Evolutionary conservation across 2,797 vertebrate genomes (phyloP).

Genomic region (Huso huso): DNA sequence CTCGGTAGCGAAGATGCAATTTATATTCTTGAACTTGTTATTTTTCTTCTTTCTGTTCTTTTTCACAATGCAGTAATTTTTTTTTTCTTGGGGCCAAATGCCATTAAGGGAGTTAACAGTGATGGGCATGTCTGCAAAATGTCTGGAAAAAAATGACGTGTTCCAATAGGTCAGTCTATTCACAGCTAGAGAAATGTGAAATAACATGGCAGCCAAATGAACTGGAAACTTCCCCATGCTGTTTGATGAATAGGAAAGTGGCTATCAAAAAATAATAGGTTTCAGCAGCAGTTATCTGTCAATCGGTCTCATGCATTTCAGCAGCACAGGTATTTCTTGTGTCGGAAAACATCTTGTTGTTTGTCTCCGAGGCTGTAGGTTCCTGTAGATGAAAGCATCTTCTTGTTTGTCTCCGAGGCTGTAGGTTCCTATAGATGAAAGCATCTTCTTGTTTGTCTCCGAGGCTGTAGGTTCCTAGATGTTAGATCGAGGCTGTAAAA

Average conservation of each 20-base stretch:
- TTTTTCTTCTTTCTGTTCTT: neutral
- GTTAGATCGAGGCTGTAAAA: too few species aligned
- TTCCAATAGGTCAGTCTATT: conserved; percentile 22
- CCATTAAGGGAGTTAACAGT: conserved; percentile 19
- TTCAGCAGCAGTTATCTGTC: too few species aligned
- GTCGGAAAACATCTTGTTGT: too few species aligned
- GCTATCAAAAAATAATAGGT: too few species aligned
- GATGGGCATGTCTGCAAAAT: conserved; percentile 17
- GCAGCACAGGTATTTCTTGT: too few species aligned
- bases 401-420: too few species aligned
- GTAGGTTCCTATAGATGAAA: too few species aligned
- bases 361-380: too few species aligned
- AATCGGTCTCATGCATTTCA: too few species aligned
- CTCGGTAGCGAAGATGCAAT: neutral
- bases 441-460: too few species aligned
- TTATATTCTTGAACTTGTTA: conserved; percentile 7
- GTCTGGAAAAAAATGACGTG: conserved; percentile 20
- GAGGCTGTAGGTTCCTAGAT: too few species aligned
- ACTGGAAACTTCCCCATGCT: neutral
- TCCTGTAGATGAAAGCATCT: too few species aligned
- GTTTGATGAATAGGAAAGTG: neutral
- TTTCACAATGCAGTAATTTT: conserved; percentile 1
- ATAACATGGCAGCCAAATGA: conserved; percentile 12
- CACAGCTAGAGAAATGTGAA: conserved; percentile 12
- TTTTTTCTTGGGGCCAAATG: conserved; percentile 14